Evolutionary conservation across 2,113 vertebrate genomes (phyloP).

Genomic region (Indri indri): DNA sequence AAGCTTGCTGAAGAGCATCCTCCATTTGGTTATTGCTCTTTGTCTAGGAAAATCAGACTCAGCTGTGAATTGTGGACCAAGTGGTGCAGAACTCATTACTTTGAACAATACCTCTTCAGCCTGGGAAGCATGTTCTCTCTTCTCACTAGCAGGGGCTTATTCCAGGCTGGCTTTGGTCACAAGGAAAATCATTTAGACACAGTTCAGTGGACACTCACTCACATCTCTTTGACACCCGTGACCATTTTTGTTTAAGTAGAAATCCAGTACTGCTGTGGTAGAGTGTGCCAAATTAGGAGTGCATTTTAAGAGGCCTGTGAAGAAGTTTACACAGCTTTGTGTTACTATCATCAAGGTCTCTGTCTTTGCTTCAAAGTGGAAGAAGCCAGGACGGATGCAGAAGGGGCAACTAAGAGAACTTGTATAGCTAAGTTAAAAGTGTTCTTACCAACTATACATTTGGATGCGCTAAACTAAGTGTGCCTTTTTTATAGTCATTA

Average conservation of each 20-base stretch:
- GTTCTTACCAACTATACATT: not conserved
- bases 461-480: not conserved
- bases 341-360: conserved; percentile 48
- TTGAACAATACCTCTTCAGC: conserved; percentile 77
- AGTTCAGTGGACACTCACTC: conserved; percentile 66
- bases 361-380: conserved; percentile 54
- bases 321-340: conserved; percentile 76
- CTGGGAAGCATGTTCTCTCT: conserved; percentile 78
- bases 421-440: conserved; percentile 33
- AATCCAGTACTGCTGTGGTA: conserved; percentile 62
- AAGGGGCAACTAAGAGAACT: not conserved
- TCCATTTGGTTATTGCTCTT: conserved; percentile 61
- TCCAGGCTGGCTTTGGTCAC: conserved; percentile 71
- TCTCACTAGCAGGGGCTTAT: conserved; percentile 66
- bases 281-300: conserved; percentile 53
- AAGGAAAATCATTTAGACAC: conserved; percentile 79
- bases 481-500: not conserved
- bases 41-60: conserved; percentile 78
- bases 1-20: not conserved
- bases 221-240: conserved; percentile 72
- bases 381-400: not conserved
- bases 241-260: conserved; percentile 73
- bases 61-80: conserved; percentile 79
- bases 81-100: conserved; percentile 80
- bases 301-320: conserved; percentile 46